Percentiles rank a stretch among this genome's conserved stretches.
phyloP scores from a whole-genome alignment of 2,113 vertebrate genomes.

The Vanacampus margaritifer region DNA sequence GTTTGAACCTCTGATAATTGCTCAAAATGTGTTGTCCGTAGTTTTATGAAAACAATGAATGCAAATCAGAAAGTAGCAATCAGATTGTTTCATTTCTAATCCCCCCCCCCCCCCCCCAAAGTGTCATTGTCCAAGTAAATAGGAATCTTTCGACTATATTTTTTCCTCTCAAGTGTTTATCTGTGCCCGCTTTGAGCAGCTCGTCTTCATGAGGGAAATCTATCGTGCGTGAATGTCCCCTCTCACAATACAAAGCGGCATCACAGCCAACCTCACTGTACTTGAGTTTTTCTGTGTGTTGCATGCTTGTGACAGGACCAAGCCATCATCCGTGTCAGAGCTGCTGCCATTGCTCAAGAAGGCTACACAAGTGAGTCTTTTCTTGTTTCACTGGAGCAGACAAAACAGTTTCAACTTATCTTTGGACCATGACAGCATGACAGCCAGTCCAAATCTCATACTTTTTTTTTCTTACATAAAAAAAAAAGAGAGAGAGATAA shows the following conservation, averaged over 20 bases:
- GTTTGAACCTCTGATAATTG: not conserved
- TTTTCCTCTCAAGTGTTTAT: not conserved
- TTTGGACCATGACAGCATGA: constrained; percentile 23
- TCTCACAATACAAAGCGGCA: not conserved
- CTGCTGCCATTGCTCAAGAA: constrained; percentile 19
- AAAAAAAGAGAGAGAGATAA: not conserved
- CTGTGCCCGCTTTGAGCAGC: constrained; percentile 1
- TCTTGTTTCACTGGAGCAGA: constrained; percentile 23
- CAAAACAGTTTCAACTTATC: constrained; percentile 19
- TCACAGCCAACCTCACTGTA: not conserved
- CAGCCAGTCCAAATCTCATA: constrained; percentile 16
- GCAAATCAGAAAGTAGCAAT: not conserved
- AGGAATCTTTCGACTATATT: too few relatives aligned
- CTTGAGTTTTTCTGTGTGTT: constrained; percentile 19
- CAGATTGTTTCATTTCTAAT: not conserved
- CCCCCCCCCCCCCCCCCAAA: too few relatives aligned
- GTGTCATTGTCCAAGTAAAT: not conserved
- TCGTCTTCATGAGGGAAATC: constrained; percentile 22
- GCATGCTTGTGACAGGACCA: constrained; percentile 25
- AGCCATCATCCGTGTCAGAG: constrained; percentile 29
- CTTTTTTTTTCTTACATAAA: not conserved
- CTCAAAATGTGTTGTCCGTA: not conserved
- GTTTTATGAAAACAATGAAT: not conserved
- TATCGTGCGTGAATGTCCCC: constrained; percentile 4
- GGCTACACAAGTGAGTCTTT: constrained; percentile 7